Evolutionary conservation across 2,113 vertebrate species (phyloP).

Genomic region (Eptesicus fuscus): DNA sequence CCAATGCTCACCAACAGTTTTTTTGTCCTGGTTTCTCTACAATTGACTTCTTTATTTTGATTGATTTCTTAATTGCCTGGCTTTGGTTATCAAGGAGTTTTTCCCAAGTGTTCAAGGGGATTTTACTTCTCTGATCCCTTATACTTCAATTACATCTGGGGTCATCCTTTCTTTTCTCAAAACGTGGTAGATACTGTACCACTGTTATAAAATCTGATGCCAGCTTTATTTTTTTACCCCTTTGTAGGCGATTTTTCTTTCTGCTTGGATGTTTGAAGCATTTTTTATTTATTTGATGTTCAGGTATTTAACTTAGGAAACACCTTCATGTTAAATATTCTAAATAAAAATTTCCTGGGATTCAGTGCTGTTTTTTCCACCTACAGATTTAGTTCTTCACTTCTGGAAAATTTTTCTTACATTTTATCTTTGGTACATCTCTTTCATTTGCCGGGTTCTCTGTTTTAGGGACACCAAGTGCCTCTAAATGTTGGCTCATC

Average conservation of each 20-base stretch:
- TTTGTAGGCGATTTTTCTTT: not conserved
- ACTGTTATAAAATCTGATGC: not conserved
- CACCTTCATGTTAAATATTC: not conserved
- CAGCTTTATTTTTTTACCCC: not conserved
- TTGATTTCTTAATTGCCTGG: not conserved
- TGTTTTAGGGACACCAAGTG: not conserved
- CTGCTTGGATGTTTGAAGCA: not conserved
- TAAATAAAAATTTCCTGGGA: not conserved
- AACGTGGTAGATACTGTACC: not conserved
- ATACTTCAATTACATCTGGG: not conserved
- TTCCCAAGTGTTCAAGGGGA: not conserved
- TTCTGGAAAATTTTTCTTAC: not conserved
- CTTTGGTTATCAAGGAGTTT: slow-evolving; percentile 3
- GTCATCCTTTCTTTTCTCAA: not conserved
- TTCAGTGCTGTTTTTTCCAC: not conserved
- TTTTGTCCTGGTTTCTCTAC: not conserved
- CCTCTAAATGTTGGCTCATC: not conserved
- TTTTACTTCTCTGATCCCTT: not conserved
- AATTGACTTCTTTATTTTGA: not conserved
- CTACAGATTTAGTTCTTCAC: not conserved
- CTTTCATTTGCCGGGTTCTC: slow-evolving; percentile 7
- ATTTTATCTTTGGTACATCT: not conserved
- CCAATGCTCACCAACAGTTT: not conserved
- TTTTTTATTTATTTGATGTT: slow-evolving; percentile 15
- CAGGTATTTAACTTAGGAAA: not conserved